Evolutionary conservation across 1,140 invertebrate genomes (phyloP), one percentile per base, ranked within the genome.

Genomic region (Charaxes varanes): DNA sequence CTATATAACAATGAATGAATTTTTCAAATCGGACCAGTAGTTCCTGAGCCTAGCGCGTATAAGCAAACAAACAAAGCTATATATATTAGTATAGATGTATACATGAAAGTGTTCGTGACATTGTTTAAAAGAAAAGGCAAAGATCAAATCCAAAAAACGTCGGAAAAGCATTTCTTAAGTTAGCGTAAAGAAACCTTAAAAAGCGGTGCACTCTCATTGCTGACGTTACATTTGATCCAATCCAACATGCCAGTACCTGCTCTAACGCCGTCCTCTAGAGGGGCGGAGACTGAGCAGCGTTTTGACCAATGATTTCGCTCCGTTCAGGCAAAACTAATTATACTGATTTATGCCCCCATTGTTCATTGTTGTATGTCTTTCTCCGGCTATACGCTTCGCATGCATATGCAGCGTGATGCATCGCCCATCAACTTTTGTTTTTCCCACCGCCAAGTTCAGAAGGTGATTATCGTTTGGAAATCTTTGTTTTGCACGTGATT

Each of bases 271-370:
- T 51, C 50, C 53, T 49, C 62, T 46, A 47, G 59, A 53, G 53
- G 68, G 81, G 83, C 71, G 76, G 76, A 60, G 74, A 50, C 60
- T 58, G 36, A 33, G 48, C 35, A 53, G 61, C 76, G 70, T 77
- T 83, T 82, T 83, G 83, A 84, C 83, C 83, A 85, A 85, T 85
- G 77, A 84, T 70, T 80, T 68, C 57, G 64, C 80, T 71, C 62
- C 71, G 71, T 69, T 67, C 62, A 63, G 61, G 65, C 69, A 74
- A 74, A 81, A 84, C 83, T 85, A 85, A 85, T 85, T 85, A 84
- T 84, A 83, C 81, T 84, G 83, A 85, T 84, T 85, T 85, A 85
- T 85, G 74, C 78, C 58, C 61, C 80, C 81, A 84, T 85, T 85
- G 83, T 85, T 72, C 83, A 84, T 85, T 85, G 83, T 84, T 81